Percentiles rank a stretch among this genome's conserved stretches.
These are phyloP conservation scores for Cranoglanis bouderius DNA, from an alignment of 2,113 vertebrate species.

Conservation along the genomic window DNA sequence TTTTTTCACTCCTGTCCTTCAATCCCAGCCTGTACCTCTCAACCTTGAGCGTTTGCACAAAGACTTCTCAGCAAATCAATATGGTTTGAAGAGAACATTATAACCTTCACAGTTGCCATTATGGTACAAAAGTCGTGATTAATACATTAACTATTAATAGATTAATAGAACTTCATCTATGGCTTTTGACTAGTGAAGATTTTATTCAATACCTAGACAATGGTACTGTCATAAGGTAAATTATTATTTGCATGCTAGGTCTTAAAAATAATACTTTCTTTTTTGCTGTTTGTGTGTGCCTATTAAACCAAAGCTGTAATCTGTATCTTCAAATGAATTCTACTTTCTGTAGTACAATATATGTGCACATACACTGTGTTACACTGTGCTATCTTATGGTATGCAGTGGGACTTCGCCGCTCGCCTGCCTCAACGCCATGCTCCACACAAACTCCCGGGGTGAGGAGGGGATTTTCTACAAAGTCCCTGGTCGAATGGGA, in stretches of 20 bases:
- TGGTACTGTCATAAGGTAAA: no score
- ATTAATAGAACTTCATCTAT: background rate
- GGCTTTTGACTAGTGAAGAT: background rate
- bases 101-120: background rate
- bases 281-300: conserved; percentile 1
- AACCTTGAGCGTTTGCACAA: background rate
- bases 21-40: background rate
- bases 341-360: background rate
- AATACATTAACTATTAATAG: background rate
- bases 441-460: conserved; percentile 96
- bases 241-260: background rate
- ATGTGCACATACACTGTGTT: background rate
- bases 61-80: background rate
- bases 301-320: background rate
- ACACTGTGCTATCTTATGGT: conserved; percentile 37
- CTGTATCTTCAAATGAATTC: background rate
- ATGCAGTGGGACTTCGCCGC: conserved; percentile 91
- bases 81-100: background rate
- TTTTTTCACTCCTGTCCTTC: background rate
- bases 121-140: background rate
- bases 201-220: background rate
- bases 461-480: conserved; percentile 98
- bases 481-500: conserved; percentile 97
- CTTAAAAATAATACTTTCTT: background rate
- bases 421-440: conserved; percentile 98